Evolutionary conservation across 2,888 invertebrate genomes (phyloP).

Genomic region (Macrophya alboannulata): DNA sequence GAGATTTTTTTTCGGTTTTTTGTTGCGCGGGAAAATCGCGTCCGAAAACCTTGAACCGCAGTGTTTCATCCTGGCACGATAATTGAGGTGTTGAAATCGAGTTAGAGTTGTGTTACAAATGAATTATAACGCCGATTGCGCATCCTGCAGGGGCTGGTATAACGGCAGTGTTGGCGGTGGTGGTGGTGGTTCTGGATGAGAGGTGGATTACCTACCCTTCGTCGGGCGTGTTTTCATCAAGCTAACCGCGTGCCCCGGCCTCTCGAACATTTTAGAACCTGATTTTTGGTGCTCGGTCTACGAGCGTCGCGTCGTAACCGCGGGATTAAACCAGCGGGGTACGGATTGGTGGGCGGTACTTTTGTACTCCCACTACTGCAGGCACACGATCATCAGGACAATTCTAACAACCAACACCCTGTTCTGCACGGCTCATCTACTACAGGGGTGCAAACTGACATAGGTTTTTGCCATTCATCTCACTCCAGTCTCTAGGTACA

Average conservation of each 20-base stretch:
- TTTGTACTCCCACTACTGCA: not conserved
- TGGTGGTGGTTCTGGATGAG: not conserved
- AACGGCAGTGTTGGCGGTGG: not conserved
- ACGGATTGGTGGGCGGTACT: conserved; percentile 53
- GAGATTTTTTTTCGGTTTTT: not conserved
- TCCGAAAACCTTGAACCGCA: not conserved
- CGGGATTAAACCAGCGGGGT: conserved; percentile 56
- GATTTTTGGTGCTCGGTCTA: conserved; percentile 43
- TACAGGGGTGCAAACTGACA: not conserved
- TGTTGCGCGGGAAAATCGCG: not conserved
- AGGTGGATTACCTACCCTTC: conserved; percentile 35
- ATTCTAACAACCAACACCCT: conserved; percentile 10
- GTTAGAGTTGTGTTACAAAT: conserved; percentile 17
- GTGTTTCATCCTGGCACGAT: not conserved
- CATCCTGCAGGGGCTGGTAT: not conserved
- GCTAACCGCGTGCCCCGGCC: conserved; percentile 18
- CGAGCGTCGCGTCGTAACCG: conserved; percentile 38
- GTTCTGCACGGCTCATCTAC: not conserved
- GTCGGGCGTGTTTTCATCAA: conserved; percentile 47
- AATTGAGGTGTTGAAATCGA: conserved; percentile 33
- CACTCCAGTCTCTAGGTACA: not conserved
- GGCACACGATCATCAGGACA: conserved; percentile 11
- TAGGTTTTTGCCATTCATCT: not conserved
- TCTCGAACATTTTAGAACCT: conserved; percentile 49
- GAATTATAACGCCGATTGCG: conserved; percentile 38